These are phyloP conservation scores for Thryonomys swinderianus DNA, from an alignment of 2,113 vertebrate species.

Conservation along the genomic window DNA sequence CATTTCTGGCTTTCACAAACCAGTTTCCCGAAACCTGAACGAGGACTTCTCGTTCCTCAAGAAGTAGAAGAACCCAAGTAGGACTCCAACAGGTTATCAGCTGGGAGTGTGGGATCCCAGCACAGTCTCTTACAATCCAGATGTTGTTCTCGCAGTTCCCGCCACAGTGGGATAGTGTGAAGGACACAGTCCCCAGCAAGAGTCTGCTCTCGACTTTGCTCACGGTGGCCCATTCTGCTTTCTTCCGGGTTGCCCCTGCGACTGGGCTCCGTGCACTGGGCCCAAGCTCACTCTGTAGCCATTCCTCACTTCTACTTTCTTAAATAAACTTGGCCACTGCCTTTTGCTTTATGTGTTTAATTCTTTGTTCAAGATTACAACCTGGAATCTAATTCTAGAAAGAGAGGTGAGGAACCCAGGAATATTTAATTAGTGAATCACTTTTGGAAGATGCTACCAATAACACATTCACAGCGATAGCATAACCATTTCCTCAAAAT, in stretches of 20 bases:
- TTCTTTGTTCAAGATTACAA: not conserved
- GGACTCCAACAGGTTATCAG: not conserved
- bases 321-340: not conserved
- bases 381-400: not conserved
- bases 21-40: too few species aligned
- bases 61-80: too few species aligned
- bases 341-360: not conserved
- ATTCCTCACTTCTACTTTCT: not conserved
- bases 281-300: not conserved
- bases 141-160: not conserved
- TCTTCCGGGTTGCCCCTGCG: not conserved
- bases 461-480: not conserved
- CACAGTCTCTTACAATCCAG: not conserved
- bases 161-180: not conserved
- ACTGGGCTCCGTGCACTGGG: not conserved
- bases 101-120: not conserved
- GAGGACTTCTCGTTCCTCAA: not conserved
- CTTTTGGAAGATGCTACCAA: not conserved
- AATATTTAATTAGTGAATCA: not conserved
- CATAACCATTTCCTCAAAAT: constrained; percentile 11
- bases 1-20: not conserved
- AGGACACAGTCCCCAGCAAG: not conserved
- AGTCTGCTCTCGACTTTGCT: not conserved
- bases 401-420: not conserved
- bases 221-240: not conserved